These are phyloP conservation scores for Xylophagus ater DNA, from an alignment of 2,888 invertebrate species.

Conservation along the genomic window DNA sequence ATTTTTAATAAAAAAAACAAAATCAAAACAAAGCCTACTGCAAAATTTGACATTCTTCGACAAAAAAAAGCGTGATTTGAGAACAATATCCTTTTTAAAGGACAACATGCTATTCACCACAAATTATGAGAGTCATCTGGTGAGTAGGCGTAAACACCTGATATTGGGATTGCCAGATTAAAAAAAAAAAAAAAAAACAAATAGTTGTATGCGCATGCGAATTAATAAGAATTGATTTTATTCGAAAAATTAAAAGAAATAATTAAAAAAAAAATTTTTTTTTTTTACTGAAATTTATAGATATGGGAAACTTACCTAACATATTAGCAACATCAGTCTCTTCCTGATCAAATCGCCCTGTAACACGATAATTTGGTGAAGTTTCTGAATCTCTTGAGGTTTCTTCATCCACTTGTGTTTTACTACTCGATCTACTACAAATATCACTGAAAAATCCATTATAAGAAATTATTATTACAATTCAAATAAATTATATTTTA, in stretches of 20 bases:
- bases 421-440: conserved; percentile 39
- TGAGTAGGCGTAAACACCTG: not conserved
- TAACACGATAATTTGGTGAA: conserved; percentile 71
- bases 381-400: conserved; percentile 83
- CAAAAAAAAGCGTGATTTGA: too few relatives aligned
- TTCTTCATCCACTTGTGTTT: conserved; percentile 60
- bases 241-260: not conserved
- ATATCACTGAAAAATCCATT: conserved; percentile 32
- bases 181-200: not conserved
- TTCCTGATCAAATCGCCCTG: conserved; percentile 81
- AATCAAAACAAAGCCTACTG: conserved; percentile 2
- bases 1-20: not conserved
- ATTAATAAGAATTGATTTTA: too few relatives aligned
- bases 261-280: not conserved
- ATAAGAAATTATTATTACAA: too few relatives aligned
- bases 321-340: conserved; percentile 96
- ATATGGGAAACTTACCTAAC: conserved; percentile 54
- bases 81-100: conserved; percentile 5
- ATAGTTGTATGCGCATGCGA: not conserved
- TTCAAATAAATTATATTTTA: not conserved
- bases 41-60: too few relatives aligned
- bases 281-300: not conserved
- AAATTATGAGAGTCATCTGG: conserved; percentile 1
- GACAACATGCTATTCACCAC: conserved; percentile 1
- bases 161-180: not conserved